Base-by-base conservation (phyloP, 2,113 vertebrate genomes). In the Charadrius vociferus region DNA sequence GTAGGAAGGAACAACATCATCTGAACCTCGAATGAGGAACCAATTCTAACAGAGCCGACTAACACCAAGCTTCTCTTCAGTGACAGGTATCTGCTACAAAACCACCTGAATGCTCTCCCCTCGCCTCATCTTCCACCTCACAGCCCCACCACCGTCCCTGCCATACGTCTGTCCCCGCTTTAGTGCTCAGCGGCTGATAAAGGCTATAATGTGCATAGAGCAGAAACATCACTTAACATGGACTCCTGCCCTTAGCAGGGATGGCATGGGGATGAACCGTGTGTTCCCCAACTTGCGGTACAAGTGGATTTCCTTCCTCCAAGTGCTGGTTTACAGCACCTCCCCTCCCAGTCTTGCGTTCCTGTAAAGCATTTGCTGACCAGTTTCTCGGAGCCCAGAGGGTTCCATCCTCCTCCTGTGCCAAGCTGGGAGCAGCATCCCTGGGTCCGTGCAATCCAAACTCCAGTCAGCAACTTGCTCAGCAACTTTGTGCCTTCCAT, bases 171-270 rank as follows among this genome's bases (percentile, higher is more conserved):
- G 39, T 29, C 47, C 20, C 32, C 5, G 1, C 58, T 37, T 47
- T 2, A 36, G 58, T 3, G 5, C 30, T 36, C 56, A 52, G 23
- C 6, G 4, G 14, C 61, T 3, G 3, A 4, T 2, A 32, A 58
- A 3, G 2, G 30, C n/a, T 30, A n/a, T 24, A 20, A 56, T 0
- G 3, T 21, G 47, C 81, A 5, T 41, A 20, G 27, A 45, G 55
- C 55, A 32, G 55, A 13, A 53, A 20, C 45, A 32, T 36, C 43
- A 2, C 59, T 29, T 47, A 20, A 9, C 39, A 5, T 13, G 58
- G 37, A 62, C 53, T 24, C 55, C 36, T 53, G 7, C 8, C 27
- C 27, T 49, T 7, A 29, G 23, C 45, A 58, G 58, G 59, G 26
- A 41, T 8, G 18, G 22, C 63, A 18, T 5, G 30, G 59, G 61